These are phyloP conservation scores for Baryphthengus martii DNA, from an alignment of 2,113 vertebrate genomes.

Conservation along the genomic window DNA sequence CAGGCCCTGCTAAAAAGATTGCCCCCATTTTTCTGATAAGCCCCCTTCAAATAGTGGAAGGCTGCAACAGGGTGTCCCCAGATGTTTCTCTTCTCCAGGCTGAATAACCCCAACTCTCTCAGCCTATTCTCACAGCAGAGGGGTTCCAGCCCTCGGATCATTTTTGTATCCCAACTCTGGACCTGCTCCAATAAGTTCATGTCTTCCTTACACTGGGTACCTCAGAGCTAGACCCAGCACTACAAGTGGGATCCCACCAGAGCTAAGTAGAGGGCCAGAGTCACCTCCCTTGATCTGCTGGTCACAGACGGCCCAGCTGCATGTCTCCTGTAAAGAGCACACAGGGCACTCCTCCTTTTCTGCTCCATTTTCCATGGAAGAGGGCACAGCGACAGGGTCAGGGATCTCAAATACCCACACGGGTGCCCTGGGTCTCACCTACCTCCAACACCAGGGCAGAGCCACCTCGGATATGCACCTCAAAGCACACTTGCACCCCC, in stretches of 20 bases:
- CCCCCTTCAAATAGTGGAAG: not conserved
- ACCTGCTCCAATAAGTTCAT: not conserved
- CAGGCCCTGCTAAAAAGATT: not conserved
- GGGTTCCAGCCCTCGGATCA: not conserved
- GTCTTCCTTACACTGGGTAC: not conserved
- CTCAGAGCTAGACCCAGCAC: not conserved
- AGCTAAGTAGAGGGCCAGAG: not conserved
- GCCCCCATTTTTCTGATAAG: not conserved
- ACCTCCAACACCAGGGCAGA: not conserved
- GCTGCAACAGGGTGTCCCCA: not conserved
- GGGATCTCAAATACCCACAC: accelerated
- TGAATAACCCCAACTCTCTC: not conserved
- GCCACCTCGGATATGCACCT: not conserved
- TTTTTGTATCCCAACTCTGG: not conserved
- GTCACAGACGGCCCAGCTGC: not conserved
- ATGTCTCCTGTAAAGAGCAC: not conserved
- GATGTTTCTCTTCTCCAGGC: not conserved
- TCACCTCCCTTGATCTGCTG: not conserved
- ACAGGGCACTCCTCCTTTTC: not conserved
- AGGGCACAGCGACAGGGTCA: not conserved
- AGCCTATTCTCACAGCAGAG: not conserved
- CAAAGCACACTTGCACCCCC: accelerated
- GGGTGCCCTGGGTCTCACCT: not conserved
- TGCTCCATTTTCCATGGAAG: not conserved
- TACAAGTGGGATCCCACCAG: not conserved